Evolutionary conservation across 2,888 invertebrate genomes (phyloP), one percentile per base, ranked within the genome.

Genomic region (Sthenelais limicola): DNA sequence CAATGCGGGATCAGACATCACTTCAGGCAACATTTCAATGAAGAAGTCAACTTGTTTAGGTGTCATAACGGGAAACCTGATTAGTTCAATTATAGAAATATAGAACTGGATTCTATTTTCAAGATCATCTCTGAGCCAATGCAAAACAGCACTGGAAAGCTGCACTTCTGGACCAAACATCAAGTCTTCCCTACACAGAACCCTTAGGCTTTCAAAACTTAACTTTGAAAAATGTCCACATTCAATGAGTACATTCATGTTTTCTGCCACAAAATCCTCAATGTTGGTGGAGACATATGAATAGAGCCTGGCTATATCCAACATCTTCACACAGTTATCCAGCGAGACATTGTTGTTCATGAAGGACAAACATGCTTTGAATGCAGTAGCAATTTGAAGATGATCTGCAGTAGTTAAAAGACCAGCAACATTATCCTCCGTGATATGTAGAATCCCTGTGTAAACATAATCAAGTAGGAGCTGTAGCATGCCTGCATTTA

Each of bases 251-350:
- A 35, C 35, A 9, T 3, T n/a, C n/a, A 58, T 35, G 58, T 58
- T 58, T n/a, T 58, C 58, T 4, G 58, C 58, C 3, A 58, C 58
- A 58, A 58, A 58, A n/a, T 58, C 58, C 35, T 58, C 58, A 3
- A 58, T 12, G 12, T 58, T 58, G n/a, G n/a, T n/a, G n/a, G n/a
- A n/a, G n/a, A n/a, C n/a, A n/a, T n/a, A n/a, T n/a, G n/a, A n/a
- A n/a, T n/a, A n/a, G n/a, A n/a, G n/a, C n/a, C n/a, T n/a, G n/a
- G n/a, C n/a, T n/a, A n/a, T n/a, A n/a, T n/a, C n/a, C n/a, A n/a
- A n/a, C n/a, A n/a, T n/a, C n/a, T n/a, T n/a, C n/a, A n/a, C n/a
- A n/a, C n/a, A n/a, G n/a, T n/a, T n/a, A n/a, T n/a, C n/a, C n/a
- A n/a, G n/a, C n/a, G n/a, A n/a, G n/a, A n/a, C n/a, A n/a, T n/a